Evolutionary conservation across 1,140 invertebrate genomes (phyloP).

Genomic region (Archivesica marissinica): DNA sequence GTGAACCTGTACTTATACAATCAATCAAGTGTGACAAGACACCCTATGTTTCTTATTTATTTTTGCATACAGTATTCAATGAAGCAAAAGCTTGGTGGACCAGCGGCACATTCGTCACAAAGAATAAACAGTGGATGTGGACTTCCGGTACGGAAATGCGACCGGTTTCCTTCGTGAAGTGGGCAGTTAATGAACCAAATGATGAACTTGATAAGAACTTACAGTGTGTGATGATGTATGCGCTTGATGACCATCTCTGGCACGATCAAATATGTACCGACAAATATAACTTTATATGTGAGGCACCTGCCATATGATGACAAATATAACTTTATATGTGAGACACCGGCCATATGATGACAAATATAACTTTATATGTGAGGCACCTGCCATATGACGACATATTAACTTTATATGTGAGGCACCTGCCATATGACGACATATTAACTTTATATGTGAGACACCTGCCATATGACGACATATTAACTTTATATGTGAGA

Average conservation of each 20-base stretch:
- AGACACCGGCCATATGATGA: background rate
- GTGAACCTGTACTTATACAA: too few relatives aligned
- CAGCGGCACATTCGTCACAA: slow-evolving; percentile 70
- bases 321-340: too few relatives aligned
- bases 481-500: too few relatives aligned
- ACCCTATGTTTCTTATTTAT: background rate
- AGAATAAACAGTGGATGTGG: slow-evolving; percentile 77
- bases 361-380: background rate
- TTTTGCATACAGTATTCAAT: slow-evolving; percentile 64
- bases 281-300: slow-evolving; percentile 59
- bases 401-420: too few relatives aligned
- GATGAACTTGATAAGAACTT: slow-evolving; percentile 42
- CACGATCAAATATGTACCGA: slow-evolving; percentile 70
- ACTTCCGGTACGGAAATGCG: slow-evolving; percentile 53
- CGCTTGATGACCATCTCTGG: slow-evolving; percentile 69
- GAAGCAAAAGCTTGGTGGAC: slow-evolving; percentile 75
- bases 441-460: too few relatives aligned
- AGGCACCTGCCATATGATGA: slow-evolving; percentile 5
- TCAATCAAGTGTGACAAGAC: too few relatives aligned
- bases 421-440: too few relatives aligned
- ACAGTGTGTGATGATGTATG: slow-evolving; percentile 72
- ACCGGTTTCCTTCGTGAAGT: slow-evolving; percentile 73
- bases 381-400: too few relatives aligned
- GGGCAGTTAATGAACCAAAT: slow-evolving; percentile 72
- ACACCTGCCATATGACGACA: too few relatives aligned